Percentiles rank a stretch among this genome's conserved stretches.
These are phyloP conservation scores for Nomia melanderi DNA, from an alignment of 1,140 invertebrate genomes.

Conservation along the genomic window DNA sequence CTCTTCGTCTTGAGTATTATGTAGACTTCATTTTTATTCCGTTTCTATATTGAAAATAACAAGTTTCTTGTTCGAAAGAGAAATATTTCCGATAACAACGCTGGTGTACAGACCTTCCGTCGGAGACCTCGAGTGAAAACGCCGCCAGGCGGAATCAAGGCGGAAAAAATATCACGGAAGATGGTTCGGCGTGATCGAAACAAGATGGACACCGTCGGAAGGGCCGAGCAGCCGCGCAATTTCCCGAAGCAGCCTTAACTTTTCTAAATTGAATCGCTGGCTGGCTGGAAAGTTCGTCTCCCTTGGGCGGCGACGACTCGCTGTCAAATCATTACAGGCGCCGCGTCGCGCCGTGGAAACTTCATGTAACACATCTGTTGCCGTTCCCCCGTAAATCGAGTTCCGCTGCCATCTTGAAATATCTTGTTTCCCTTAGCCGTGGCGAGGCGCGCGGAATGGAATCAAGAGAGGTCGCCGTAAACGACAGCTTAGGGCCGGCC, in stretches of 20 bases:
- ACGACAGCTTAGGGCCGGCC: not conserved
- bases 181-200: not conserved
- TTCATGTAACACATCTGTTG: constrained; percentile 35
- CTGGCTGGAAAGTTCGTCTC: constrained; percentile 5
- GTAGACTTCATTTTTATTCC: no score
- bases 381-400: not conserved
- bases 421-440: not conserved
- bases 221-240: not conserved
- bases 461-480: not conserved
- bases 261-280: constrained; percentile 38
- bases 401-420: not conserved
- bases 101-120: no score
- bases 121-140: no score
- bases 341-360: constrained; percentile 11
- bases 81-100: no score
- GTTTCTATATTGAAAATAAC: no score
- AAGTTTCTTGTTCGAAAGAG: no score
- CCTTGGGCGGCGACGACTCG: not conserved
- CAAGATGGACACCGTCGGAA: not conserved
- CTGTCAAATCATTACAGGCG: constrained; percentile 29
- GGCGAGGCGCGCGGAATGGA: not conserved
- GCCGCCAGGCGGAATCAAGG: not conserved
- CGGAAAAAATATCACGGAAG: not conserved
- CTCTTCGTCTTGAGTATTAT: no score
- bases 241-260: constrained; percentile 34